Conservation (phyloP, 1,140 invertebrate genomes). For the Aricia agestis region DNA sequence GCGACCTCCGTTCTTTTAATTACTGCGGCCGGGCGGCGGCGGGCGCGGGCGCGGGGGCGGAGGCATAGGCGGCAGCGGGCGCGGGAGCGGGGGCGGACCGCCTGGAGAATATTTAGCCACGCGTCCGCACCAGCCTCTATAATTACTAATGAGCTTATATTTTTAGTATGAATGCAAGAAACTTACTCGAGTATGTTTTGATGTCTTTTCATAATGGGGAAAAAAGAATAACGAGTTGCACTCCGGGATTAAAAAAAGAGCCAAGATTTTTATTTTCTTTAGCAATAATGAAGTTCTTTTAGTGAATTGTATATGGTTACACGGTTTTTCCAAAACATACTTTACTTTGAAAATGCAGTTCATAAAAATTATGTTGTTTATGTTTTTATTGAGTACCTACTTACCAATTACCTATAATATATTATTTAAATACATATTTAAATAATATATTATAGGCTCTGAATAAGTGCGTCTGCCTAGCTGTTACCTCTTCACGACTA, state of each 20-base stretch:
- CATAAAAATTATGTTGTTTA: no score
- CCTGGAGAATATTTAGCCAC: constrained; percentile 64
- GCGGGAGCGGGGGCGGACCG: constrained; percentile 18
- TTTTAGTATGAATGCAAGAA: constrained; percentile 28
- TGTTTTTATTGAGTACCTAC: no score
- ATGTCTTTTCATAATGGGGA: constrained; percentile 15
- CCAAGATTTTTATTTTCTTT: constrained; percentile 3
- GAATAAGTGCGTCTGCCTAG: no score
- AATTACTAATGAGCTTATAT: constrained; percentile 70
- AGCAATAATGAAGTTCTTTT: not conserved
- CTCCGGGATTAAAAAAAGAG: constrained; percentile 1
- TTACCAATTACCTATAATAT: no score
- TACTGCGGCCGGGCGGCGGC: constrained; percentile 47
- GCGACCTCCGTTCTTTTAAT: constrained; percentile 62
- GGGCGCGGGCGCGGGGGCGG: no score
- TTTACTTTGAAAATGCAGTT: not conserved
- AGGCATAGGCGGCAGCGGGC: not conserved
- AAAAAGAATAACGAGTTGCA: constrained; percentile 14
- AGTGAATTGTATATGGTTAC: not conserved
- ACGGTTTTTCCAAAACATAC: not conserved
- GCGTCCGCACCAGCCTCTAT: constrained; percentile 55
- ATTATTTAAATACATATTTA: no score
- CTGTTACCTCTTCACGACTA: no score
- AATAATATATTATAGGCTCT: no score
- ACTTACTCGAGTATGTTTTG: constrained; percentile 18